Evolutionary conservation across 2,888 invertebrate species (phyloP), one percentile per base, ranked within the genome.

Genomic region (Diaperis boleti): DNA sequence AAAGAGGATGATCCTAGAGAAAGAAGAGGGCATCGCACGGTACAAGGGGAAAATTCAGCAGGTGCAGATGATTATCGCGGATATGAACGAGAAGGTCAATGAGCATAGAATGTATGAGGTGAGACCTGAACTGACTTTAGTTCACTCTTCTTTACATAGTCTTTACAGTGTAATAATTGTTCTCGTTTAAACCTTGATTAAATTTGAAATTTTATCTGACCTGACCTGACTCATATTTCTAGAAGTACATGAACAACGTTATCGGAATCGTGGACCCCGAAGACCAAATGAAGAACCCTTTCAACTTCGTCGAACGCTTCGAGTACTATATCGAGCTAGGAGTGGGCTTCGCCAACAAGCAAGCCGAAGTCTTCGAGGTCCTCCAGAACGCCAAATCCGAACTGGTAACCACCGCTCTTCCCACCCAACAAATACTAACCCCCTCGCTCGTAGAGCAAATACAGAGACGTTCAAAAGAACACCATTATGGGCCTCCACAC

Each of bases 221-320:
- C n/a, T n/a, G n/a, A n/a, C n/a, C n/a, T n/a, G n/a, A n/a, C n/a
- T n/a, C n/a, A n/a, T 18, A 14, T 3, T 44, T 55, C 2, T 31
- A 56, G 56, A 13, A 45, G n/a, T 56, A 45, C 11, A 18, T 56
- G 22, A 37, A 33, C n/a, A 8, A 13, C 5, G 29, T 55, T 8
- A 11, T 42, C 4, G 33, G 26, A 15, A 18, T 37, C 4, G 35
- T 20, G 1, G 18, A n/a, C n/a, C n/a, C n/a, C n/a, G n/a, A n/a
- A n/a, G n/a, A n/a, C n/a, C n/a, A n/a, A n/a, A n/a, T n/a, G n/a
- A n/a, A n/a, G n/a, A n/a, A n/a, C n/a, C n/a, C n/a, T n/a, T 8
- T 1, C 5, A 18, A 10, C 5, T 18, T 56, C 2, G 18, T 56
- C 7, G 29, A 35, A n/a, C 8, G 45, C 2, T 56, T 13, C 33